Evolutionary conservation across 1,140 invertebrate species (phyloP), one percentile per base, ranked within the genome.

Genomic region (Drosophila arawakana): DNA sequence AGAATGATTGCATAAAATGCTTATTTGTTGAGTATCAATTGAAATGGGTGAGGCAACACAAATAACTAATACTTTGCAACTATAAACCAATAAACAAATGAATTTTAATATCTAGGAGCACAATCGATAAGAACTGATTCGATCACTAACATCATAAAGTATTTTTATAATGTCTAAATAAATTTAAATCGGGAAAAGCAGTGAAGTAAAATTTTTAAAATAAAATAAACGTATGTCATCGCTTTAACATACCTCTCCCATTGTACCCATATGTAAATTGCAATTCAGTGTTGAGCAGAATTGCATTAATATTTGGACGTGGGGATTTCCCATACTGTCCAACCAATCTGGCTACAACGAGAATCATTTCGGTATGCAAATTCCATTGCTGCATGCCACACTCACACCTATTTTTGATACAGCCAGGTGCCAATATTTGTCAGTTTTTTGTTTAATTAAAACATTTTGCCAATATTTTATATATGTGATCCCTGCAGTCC

Each of bases 391-490:
- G 41, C 34, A 59, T 37, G 41, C 50, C 10, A 58, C 54, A 10
- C 73, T 47, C 54, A 59, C 52, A 44, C 62, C 44, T 49, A 47
- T 25, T 34, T 49, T 35, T 11, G 15, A 35, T 7, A 9, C 61
- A 58, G 50, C n/a, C 52, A 75, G 81, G 78, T 78, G 78, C 71
- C 81, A 85, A 85, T 85, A 85, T 85, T 85, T 85, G 81, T 73
- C 73, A 58, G 63, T 65, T 73, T 84, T 75, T 85, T 81, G 76
- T 88, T 85, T 85, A 85, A 85, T 85, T 85, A 86, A 85, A 85
- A 86, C 79, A 85, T 85, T 85, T 66, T 79, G 52, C 65, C 79
- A 85, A 84, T 84, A 85, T 84, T 84, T 85, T 80, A 73, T 70
- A 73, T 70, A 57, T 43, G n/a, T 52, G 50, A 65, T 9, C 18